Conservation (phyloP, 2,888 invertebrate genomes). For the Erannis defoliaria region DNA sequence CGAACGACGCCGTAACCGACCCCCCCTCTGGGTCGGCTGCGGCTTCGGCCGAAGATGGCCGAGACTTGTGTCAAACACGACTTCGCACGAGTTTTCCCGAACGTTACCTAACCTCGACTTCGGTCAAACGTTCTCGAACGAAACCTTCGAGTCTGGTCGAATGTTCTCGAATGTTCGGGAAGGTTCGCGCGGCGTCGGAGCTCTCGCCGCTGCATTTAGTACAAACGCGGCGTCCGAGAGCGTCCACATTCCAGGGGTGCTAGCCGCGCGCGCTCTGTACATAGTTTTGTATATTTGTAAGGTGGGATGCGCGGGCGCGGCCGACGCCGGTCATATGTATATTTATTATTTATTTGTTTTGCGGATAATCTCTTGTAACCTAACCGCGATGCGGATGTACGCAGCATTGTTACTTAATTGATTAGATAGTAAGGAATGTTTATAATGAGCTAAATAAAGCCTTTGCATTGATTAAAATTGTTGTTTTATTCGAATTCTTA, state of each 20-base stretch:
- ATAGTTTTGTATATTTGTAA: slow-evolving; percentile 81
- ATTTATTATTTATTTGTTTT: slow-evolving; percentile 64
- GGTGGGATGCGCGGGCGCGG: slow-evolving; percentile 51
- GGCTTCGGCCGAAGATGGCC: background rate
- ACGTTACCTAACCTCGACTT: background rate
- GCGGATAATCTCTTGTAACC: slow-evolving; percentile 53
- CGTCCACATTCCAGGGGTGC: slow-evolving; percentile 46
- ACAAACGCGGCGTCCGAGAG: slow-evolving; percentile 58
- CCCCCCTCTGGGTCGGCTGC: slow-evolving; percentile 33
- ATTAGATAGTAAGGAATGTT: slow-evolving; percentile 80
- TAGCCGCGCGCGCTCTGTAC: slow-evolving; percentile 46
- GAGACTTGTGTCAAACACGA: slow-evolving; percentile 12
- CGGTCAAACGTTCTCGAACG: slow-evolving; percentile 11
- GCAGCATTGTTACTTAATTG: slow-evolving; percentile 84
- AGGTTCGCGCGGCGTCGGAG: slow-evolving; percentile 35
- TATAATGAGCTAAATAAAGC: slow-evolving; percentile 80
- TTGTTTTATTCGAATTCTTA: slow-evolving; percentile 61
- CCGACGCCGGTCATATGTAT: slow-evolving; percentile 49
- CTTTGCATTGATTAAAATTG: slow-evolving; percentile 78
- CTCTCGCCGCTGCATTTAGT: slow-evolving; percentile 55
- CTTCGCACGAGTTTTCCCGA: slow-evolving; percentile 1
- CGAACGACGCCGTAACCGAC: slow-evolving; percentile 42
- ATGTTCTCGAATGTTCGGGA: background rate
- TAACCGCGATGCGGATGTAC: slow-evolving; percentile 63
- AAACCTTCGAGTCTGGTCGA: background rate